These are phyloP conservation scores for Balearica regulorum DNA, from an alignment of 2,797 vertebrate genomes.

Conservation along the genomic window DNA sequence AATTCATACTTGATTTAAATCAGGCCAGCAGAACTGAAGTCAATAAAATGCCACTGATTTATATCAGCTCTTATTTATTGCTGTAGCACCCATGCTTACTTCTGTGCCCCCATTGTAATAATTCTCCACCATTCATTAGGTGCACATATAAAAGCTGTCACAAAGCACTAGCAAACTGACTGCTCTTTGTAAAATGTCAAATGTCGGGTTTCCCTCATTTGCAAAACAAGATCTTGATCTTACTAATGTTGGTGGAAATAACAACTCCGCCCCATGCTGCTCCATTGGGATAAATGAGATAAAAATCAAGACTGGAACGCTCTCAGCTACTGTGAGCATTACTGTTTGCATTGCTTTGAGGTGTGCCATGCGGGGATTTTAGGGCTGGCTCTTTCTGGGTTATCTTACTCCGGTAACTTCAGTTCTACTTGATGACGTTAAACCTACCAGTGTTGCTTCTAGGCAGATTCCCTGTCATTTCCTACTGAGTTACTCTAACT, in stretches of 20 bases:
- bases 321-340: not conserved
- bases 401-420: not conserved
- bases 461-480: not conserved
- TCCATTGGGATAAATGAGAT: not conserved
- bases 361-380: not conserved
- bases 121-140: conserved; percentile 1
- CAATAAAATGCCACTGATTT: conserved; percentile 30
- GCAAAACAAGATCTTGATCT: not conserved
- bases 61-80: conserved; percentile 27
- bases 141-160: not conserved
- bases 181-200: not conserved
- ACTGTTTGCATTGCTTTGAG: not conserved
- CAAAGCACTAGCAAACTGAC: not conserved
- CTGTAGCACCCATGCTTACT: not conserved
- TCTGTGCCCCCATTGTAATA: not conserved
- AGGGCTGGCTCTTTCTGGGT: not conserved
- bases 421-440: not conserved
- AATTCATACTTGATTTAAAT: conserved; percentile 33
- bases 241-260: not conserved
- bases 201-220: not conserved
- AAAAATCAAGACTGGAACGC: not conserved
- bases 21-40: conserved; percentile 3
- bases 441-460: not conserved
- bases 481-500: not conserved
- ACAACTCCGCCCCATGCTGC: not conserved